Evolutionary conservation across 2,113 vertebrate species (phyloP).

Genomic region (Anhinga anhinga): DNA sequence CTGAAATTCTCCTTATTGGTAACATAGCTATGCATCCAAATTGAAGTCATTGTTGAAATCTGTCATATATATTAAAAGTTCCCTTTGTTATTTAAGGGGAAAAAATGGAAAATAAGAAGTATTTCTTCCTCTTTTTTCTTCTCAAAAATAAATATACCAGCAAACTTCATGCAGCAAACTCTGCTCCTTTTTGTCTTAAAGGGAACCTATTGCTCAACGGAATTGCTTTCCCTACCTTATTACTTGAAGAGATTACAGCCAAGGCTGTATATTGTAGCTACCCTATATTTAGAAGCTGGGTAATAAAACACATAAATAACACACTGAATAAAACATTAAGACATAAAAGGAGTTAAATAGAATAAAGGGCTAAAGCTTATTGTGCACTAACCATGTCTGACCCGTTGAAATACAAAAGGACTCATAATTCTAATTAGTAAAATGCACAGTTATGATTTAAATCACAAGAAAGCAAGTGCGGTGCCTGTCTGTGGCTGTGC

Average conservation of each 20-base stretch:
- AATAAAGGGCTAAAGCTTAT: conserved; percentile 38
- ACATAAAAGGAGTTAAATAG: conserved; percentile 51
- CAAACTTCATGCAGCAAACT: neutral
- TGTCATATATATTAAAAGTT: neutral
- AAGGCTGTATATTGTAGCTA: neutral
- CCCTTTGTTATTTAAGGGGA: neutral
- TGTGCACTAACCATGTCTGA: neutral
- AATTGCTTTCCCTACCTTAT: conserved; percentile 1
- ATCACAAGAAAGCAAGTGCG: neutral
- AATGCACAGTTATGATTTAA: neutral
- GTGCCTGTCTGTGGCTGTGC: neutral
- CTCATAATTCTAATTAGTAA: conserved; percentile 55
- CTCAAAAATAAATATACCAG: neutral
- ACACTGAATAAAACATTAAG: conserved; percentile 65
- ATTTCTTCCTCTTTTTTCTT: neutral
- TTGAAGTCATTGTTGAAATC: neutral
- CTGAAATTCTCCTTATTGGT: neutral
- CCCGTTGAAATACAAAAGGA: conserved; percentile 52
- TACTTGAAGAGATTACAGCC: neutral
- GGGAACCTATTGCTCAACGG: neutral
- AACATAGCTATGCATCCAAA: neutral
- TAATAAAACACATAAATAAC: conserved; percentile 62
- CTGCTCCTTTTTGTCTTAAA: neutral
- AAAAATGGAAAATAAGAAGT: neutral
- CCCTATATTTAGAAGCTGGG: conserved; percentile 31